Percentiles rank a stretch among this genome's conserved stretches.
Conservation (phyloP, 2,797 vertebrate genomes). For the Urosaurus nigricauda region DNA sequence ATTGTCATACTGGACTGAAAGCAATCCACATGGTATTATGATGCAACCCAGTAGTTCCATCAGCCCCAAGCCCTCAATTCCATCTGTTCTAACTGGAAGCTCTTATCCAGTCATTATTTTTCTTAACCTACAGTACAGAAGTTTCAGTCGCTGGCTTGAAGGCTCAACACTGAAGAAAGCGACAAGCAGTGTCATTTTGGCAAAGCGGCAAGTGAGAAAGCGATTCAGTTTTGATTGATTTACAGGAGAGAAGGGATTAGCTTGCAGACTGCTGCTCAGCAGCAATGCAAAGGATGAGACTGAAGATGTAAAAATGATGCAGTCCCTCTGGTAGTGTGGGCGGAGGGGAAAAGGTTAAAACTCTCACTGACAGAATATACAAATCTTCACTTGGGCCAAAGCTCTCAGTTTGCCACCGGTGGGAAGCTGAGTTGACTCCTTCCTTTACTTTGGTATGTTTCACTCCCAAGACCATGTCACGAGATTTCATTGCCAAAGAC, state of each 20-base stretch:
- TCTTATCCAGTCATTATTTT: neutral
- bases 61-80: neutral
- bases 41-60: neutral
- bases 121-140: neutral
- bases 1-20: constrained; percentile 1
- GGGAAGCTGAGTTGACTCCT: neutral
- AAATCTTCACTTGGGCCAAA: neutral
- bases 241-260: neutral
- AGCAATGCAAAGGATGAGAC: constrained; percentile 29
- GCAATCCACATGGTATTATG: neutral
- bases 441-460: accelerated
- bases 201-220: constrained; percentile 14
- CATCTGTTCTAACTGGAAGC: neutral
- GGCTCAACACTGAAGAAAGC: neutral
- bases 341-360: neutral
- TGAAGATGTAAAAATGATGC: neutral
- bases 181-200: constrained; percentile 4
- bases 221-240: neutral
- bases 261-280: constrained; percentile 15
- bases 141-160: constrained; percentile 13
- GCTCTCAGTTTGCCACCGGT: neutral
- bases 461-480: constrained; percentile 67
- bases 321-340: constrained; percentile 30
- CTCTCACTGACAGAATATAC: neutral
- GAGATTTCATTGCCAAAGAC: constrained; percentile 91